Percentiles rank a stretch among this genome's conserved stretches.
phyloP scores from a whole-genome alignment of 2,797 vertebrate species.

The Gymnothorax javanicus region DNA sequence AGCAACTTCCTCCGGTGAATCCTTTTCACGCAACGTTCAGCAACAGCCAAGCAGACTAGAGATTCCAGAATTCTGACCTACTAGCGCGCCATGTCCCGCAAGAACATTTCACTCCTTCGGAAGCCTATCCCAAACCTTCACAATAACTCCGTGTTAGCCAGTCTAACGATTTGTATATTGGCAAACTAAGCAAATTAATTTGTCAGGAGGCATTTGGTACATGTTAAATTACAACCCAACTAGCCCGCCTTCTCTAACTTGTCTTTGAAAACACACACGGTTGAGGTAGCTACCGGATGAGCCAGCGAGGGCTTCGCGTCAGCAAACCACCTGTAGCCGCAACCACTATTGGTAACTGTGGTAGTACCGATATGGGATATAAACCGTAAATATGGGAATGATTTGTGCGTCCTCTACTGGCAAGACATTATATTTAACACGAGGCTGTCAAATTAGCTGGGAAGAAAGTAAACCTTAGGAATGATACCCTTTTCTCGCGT shows the following conservation, averaged over 20 bases:
- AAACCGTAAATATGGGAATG: neutral
- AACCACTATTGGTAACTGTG: neutral
- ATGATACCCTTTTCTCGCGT: too few species aligned
- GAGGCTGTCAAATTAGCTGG: neutral
- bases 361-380: neutral
- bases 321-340: slow-evolving; percentile 11
- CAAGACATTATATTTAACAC: neutral
- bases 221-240: neutral
- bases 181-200: neutral
- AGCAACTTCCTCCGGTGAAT: slow-evolving; percentile 2
- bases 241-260: neutral
- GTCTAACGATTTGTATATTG: neutral
- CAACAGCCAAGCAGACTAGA: neutral
- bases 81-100: neutral
- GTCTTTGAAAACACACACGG: neutral
- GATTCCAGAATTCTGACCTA: neutral
- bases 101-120: neutral
- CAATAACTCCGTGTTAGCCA: neutral
- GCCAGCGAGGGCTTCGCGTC: slow-evolving; percentile 4
- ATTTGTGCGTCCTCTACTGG: slow-evolving; percentile 10
- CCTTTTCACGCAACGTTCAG: slow-evolving; percentile 7
- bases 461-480: too few species aligned
- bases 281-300: slow-evolving; percentile 1
- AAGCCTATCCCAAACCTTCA: neutral
- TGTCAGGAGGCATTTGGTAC: neutral